Conservation (phyloP, 2,113 vertebrate species). For the Rhipidura dahli region DNA sequence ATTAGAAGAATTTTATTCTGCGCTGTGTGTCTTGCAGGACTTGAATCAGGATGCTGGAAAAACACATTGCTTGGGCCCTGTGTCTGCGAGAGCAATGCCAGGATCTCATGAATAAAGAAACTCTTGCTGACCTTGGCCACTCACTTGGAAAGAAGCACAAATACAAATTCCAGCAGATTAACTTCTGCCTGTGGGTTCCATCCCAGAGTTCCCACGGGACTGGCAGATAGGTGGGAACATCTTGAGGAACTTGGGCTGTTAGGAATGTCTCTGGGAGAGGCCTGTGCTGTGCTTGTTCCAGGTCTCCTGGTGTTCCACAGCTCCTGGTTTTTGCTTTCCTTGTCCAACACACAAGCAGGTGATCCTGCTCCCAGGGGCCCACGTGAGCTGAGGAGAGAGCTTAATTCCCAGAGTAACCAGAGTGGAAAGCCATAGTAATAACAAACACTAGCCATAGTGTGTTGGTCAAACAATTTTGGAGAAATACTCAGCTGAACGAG, state of each 20-base stretch:
- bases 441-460: accelerated
- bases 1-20: not conserved
- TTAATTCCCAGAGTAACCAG: accelerated
- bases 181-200: not conserved
- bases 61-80: not conserved
- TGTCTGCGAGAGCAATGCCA: not conserved
- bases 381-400: accelerated
- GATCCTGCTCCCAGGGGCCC: not conserved
- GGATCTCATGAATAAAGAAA: not conserved
- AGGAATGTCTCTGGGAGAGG: not conserved
- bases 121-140: not conserved
- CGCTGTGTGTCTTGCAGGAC: not conserved
- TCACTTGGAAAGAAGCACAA: not conserved
- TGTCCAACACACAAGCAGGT: not conserved
- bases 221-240: accelerated
- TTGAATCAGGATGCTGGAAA: not conserved
- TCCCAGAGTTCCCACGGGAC: not conserved
- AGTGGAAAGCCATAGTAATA: not conserved
- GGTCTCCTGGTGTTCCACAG: not conserved
- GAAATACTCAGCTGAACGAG: not conserved
- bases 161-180: not conserved
- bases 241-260: not conserved
- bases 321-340: not conserved
- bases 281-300: accelerated
- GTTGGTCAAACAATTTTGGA: not conserved